Base-by-base conservation (phyloP, 2,888 invertebrate genomes). In the Oligia latruncula region DNA sequence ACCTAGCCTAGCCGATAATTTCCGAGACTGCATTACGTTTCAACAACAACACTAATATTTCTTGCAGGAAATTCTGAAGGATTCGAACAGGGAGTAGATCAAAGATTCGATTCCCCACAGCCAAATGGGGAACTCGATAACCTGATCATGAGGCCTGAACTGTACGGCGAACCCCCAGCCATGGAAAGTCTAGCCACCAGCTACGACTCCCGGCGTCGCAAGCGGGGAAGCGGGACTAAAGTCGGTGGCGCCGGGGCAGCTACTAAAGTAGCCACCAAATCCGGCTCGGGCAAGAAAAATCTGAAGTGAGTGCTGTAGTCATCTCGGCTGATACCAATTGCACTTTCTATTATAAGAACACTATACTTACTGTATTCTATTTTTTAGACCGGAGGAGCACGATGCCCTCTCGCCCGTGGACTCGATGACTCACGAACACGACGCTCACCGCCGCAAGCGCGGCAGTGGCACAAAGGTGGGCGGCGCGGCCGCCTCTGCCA, bases 91-190 rank as follows among this genome's bases (percentile, higher is more conserved):
- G 92, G 92, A 58, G 93, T 95, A 58, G 96, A 96, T 76, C 96
- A 95, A 83, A 93, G 95, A 65, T 96, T 93, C 87, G 96, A 96
- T 81, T 91, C 94, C 35, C 92, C 95, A 4, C 94, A 95, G 80
- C 92, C 95, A 1, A 96, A 92, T 72, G 95, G 95, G 13, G 96
- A 96, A 84, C 92, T 97, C 60, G 97, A 97, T 90, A 97, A 97
- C 90, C 97, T 97, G 68, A 97, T 98, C 80, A 96, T 97, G 95
- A 97, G 97, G 88, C 97, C 97, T 17, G 97, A 97, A 90, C 88
- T 97, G 82, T 97, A 97, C 84, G 97, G 97, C 4, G 97, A 97
- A 89, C 97, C 97, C 17, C 97, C 97, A 46, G 96, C 97, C 13
- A 95, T 97, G 94, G 96, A 96, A 82, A 92, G 94, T 49, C 84